Percentiles rank a stretch among this genome's conserved stretches.
Conservation (phyloP, 2,113 vertebrate species). For the Cromileptes altivelis region DNA sequence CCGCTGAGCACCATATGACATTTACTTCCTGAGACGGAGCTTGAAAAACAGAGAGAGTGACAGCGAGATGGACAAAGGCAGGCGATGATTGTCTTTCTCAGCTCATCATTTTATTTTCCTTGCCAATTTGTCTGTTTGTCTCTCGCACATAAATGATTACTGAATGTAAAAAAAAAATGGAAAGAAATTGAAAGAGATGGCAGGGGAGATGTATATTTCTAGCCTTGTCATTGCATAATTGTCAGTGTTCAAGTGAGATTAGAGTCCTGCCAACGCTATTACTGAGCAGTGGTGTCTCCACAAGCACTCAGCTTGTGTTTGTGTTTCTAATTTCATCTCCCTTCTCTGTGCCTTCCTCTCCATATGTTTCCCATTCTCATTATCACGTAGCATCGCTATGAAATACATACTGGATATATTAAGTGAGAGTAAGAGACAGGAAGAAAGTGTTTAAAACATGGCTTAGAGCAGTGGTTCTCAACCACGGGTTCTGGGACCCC, state of each 20-base stretch:
- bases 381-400: not conserved
- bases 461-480: not conserved
- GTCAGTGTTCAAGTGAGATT: not conserved
- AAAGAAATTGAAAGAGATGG: not conserved
- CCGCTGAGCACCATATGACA: slow-evolving; percentile 69
- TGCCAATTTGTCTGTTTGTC: not conserved
- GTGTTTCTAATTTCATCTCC: slow-evolving; percentile 27
- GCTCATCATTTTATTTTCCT: slow-evolving; percentile 6
- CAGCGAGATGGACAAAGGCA: not conserved
- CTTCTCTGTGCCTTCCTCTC: not conserved
- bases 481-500: too few relatives aligned
- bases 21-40: slow-evolving; percentile 42
- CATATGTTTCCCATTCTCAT: slow-evolving; percentile 17
- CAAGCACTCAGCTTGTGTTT: slow-evolving; percentile 13
- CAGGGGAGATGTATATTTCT: not conserved
- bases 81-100: not conserved
- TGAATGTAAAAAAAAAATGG: not conserved
- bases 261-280: not conserved
- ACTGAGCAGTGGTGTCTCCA: not conserved
- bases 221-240: not conserved
- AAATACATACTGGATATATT: not conserved
- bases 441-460: slow-evolving; percentile 3
- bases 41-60: slow-evolving; percentile 10
- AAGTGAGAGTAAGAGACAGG: not conserved
- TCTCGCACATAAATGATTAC: slow-evolving; percentile 4